These are phyloP conservation scores for Chloroceryle amazona DNA, from an alignment of 2,797 vertebrate genomes.

Conservation along the genomic window DNA sequence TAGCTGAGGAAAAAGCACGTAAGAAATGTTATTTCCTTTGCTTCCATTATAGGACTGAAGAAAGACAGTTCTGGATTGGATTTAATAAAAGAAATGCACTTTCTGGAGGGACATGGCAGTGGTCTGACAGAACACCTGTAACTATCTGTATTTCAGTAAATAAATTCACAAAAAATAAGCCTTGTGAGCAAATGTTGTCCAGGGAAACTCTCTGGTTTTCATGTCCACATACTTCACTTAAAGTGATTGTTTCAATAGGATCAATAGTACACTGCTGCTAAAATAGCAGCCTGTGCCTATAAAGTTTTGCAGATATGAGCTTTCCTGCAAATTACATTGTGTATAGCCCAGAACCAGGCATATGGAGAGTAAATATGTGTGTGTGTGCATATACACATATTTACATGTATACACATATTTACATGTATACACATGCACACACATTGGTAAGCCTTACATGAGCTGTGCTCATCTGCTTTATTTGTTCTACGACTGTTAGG, in stretches of 20 bases:
- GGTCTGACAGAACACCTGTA: constrained; percentile 93
- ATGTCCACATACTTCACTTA: not conserved
- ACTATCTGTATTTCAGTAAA: constrained; percentile 58
- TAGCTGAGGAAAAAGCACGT: not conserved
- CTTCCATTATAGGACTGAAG: constrained; percentile 79
- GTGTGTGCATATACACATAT: not conserved
- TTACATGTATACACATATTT: not conserved
- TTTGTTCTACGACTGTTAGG: not conserved
- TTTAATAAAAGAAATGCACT: constrained; percentile 92
- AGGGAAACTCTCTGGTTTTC: not conserved
- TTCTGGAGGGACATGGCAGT: constrained; percentile 88
- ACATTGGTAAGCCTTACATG: not conserved
- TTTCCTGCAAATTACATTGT: not conserved
- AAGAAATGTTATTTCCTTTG: not conserved
- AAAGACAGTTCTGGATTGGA: constrained; percentile 95
- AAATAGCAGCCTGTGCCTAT: not conserved
- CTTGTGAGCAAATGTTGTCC: not conserved
- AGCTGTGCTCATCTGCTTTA: not conserved
- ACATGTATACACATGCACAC: not conserved
- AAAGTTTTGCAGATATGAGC: not conserved
- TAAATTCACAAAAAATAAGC: not conserved
- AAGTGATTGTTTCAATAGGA: not conserved
- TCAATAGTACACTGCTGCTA: not conserved
- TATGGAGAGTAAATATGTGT: no score
- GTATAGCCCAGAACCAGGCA: not conserved